phyloP scores from a whole-genome alignment of 2,113 vertebrate species.

The Arothron firmamentum region DNA sequence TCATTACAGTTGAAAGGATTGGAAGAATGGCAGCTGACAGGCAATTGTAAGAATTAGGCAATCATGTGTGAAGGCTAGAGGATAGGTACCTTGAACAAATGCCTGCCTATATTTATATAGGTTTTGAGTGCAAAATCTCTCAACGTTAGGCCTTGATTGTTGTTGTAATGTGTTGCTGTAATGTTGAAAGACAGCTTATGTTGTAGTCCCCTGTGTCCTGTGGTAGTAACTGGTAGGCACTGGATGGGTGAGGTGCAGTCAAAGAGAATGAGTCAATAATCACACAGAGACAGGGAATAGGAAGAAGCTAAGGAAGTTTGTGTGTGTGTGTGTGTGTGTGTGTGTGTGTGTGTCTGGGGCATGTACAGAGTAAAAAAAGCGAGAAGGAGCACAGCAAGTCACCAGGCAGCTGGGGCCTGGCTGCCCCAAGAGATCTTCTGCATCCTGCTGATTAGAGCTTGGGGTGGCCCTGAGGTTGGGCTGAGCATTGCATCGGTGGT shows the following conservation, averaged over 20 bases:
- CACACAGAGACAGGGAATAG: slow-evolving; percentile 53
- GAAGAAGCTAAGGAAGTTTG: slow-evolving; percentile 53
- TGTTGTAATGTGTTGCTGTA: slow-evolving; percentile 34
- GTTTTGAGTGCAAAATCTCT: neutral
- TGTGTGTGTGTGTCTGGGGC: slow-evolving; percentile 16
- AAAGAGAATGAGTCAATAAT: slow-evolving; percentile 69
- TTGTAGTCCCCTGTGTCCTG: slow-evolving; percentile 49
- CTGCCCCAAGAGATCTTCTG: slow-evolving; percentile 65
- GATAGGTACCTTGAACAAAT: slow-evolving; percentile 1
- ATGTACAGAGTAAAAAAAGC: neutral
- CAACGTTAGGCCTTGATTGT: neutral
- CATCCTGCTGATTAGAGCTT: slow-evolving; percentile 75
- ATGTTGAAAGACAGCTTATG: slow-evolving; percentile 30
- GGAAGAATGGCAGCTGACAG: slow-evolving; percentile 33
- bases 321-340: slow-evolving; percentile 21
- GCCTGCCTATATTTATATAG: too few species aligned
- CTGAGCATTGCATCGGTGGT: slow-evolving; percentile 28
- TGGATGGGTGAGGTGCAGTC: slow-evolving; percentile 65
- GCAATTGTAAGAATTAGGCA: slow-evolving; percentile 35
- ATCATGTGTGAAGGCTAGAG: slow-evolving; percentile 33
- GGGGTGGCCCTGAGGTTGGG: slow-evolving; percentile 56
- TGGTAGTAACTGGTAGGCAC: slow-evolving; percentile 64
- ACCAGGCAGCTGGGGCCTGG: slow-evolving; percentile 60
- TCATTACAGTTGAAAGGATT: slow-evolving; percentile 30
- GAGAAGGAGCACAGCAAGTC: slow-evolving; percentile 57